These are phyloP conservation scores for Eulemur albifrons DNA, from an alignment of 2,797 vertebrate genomes.

Conservation along the genomic window DNA sequence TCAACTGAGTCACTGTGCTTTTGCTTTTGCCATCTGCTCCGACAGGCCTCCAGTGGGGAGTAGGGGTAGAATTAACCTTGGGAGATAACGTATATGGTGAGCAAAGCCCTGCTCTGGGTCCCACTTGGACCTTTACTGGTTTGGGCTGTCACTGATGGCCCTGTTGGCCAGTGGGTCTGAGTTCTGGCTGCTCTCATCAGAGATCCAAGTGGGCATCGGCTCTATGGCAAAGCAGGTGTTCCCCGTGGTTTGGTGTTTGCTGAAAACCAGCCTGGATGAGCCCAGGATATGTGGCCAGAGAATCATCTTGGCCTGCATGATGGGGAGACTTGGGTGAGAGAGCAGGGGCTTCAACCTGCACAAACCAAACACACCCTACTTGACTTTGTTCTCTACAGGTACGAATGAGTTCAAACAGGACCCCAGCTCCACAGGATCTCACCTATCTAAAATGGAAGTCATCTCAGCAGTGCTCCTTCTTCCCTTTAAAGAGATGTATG, in stretches of 20 bases:
- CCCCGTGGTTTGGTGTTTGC: background rate
- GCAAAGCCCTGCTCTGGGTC: background rate
- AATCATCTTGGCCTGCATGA: background rate
- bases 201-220: background rate
- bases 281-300: background rate
- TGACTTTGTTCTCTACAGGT: background rate
- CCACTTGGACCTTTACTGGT: background rate
- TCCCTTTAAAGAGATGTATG: background rate
- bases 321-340: background rate
- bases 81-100: background rate
- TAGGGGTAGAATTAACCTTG: background rate
- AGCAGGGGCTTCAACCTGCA: background rate
- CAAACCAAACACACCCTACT: background rate
- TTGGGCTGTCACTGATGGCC: background rate
- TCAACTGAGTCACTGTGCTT: slow-evolving; percentile 61
- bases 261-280: background rate
- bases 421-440: background rate
- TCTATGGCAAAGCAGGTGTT: background rate
- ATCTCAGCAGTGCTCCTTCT: background rate
- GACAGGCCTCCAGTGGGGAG: background rate
- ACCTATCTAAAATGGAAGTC: background rate
- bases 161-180: background rate
- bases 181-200: background rate
- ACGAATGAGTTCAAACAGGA: background rate
- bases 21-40: slow-evolving; percentile 29